Base-by-base conservation (phyloP, 2,888 invertebrate species). In the Drosophila trichaetosa region DNA sequence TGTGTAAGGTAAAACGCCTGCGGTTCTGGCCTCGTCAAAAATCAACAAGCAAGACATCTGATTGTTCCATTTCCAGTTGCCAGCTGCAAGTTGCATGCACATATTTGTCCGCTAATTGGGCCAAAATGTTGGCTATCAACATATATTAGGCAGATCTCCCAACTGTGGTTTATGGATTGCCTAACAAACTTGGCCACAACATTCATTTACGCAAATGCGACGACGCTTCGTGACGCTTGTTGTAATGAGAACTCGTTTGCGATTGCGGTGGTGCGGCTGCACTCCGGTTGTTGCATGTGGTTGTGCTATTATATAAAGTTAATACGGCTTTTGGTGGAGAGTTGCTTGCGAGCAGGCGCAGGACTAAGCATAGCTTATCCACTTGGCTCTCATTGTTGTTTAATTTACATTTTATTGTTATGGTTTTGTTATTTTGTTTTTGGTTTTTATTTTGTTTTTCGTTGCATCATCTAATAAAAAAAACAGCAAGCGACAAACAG, bases 391-490 rank as follows among this genome's bases (percentile, higher is more conserved):
- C 40, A 68, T 48, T 69, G 68, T 69, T 73, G 67, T 80, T 86
- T 72, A 68, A 83, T 89, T 77, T 83, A 70, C 86, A 88, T 83
- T 83, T 89, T 70, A 81, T 81, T 78, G 63, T 71, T 60, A 65
- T 81, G 58, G 51, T 68, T 64, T 65, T 71, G 36, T 24, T 58
- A 49, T 29, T 49, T 16, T 16, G 10, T 46, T 27, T 27, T 8
- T 31, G 21, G 16, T 34, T 53, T 13, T 33, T 42, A 8, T 53
- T 79, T 61, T 33, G 16, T 36, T 73, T 33, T 54, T 46, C 13
- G 73, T 73, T 72, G 69, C 76, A 68, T 61, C 69, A 73, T 48
- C 29, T 1, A 2, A 21, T 16, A 4, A 46, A 59, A 59, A 27
- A 62, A 63, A 13, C 56, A n/a, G 8, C 8, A 16, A 51, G 56